Evolutionary conservation across 2,113 vertebrate genomes (phyloP).

Genomic region (Shinisaurus crocodilurus): DNA sequence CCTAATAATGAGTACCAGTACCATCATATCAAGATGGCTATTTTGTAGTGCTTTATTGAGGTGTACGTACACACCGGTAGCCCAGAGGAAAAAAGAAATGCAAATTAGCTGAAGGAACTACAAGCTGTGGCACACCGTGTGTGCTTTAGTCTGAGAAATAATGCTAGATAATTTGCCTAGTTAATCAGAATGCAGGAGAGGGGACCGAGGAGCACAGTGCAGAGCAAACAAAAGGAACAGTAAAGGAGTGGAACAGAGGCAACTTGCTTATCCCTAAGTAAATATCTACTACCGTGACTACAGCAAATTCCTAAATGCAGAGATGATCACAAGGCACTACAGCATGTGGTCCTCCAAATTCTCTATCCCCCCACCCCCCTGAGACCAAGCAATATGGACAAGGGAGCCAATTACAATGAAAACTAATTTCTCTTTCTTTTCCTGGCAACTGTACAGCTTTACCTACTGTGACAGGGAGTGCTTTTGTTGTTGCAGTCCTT

Average conservation of each 20-base stretch:
- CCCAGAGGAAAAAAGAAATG: rapidly evolving
- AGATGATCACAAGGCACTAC: neutral
- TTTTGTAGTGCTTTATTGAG: neutral
- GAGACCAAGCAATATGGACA: neutral
- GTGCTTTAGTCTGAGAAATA: neutral
- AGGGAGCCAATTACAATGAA: neutral
- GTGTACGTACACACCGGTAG: neutral
- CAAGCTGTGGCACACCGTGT: neutral
- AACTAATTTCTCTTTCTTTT: neutral
- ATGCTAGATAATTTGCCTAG: neutral
- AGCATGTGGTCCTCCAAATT: neutral
- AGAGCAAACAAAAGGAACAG: neutral
- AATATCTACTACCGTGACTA: neutral
- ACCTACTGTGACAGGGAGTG: neutral
- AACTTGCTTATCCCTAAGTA: neutral
- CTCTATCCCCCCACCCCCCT: neutral
- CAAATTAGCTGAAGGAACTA: neutral
- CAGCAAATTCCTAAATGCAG: neutral
- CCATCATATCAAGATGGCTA: neutral
- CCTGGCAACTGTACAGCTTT: neutral
- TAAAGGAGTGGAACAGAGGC: neutral
- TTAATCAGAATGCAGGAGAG: neutral
- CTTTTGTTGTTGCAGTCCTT: neutral
- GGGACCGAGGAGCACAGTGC: neutral
- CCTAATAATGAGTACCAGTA: neutral